phyloP scores from a whole-genome alignment of 2,113 vertebrate species.

The Chaetorhynchus papuensis region DNA sequence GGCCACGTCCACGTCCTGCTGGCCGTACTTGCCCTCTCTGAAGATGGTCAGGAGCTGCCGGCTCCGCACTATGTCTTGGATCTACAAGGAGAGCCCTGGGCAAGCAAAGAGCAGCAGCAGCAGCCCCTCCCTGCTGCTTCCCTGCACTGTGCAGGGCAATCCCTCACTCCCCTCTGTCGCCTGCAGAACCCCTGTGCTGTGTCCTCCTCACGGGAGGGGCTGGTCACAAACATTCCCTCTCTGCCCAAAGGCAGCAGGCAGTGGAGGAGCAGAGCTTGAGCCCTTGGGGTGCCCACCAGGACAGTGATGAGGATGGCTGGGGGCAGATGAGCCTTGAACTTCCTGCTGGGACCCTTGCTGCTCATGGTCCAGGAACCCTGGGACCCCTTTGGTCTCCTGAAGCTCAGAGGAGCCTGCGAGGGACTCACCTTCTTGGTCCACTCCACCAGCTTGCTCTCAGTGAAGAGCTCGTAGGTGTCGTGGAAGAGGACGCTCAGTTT shows the following conservation, averaged over 20 bases:
- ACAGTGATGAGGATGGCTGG: background rate
- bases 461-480: constrained; percentile 78
- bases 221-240: background rate
- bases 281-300: background rate
- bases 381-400: background rate
- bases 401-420: background rate
- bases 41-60: constrained; percentile 87
- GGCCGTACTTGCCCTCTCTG: constrained; percentile 79
- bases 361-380: background rate
- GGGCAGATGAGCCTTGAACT: background rate
- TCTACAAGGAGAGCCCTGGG: constrained; percentile 62
- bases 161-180: accelerated
- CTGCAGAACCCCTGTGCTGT: background rate
- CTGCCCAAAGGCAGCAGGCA: background rate
- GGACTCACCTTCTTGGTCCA: constrained; percentile 91
- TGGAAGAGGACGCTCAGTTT: constrained; percentile 79
- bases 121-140: background rate
- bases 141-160: background rate
- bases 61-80: constrained; percentile 89
- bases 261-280: background rate
- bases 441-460: constrained; percentile 73
- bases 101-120: background rate
- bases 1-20: constrained; percentile 88
- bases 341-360: accelerated
- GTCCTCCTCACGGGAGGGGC: accelerated